phyloP scores from a whole-genome alignment of 2,797 vertebrate genomes.

The Ctenopoma kingsleyae region DNA sequence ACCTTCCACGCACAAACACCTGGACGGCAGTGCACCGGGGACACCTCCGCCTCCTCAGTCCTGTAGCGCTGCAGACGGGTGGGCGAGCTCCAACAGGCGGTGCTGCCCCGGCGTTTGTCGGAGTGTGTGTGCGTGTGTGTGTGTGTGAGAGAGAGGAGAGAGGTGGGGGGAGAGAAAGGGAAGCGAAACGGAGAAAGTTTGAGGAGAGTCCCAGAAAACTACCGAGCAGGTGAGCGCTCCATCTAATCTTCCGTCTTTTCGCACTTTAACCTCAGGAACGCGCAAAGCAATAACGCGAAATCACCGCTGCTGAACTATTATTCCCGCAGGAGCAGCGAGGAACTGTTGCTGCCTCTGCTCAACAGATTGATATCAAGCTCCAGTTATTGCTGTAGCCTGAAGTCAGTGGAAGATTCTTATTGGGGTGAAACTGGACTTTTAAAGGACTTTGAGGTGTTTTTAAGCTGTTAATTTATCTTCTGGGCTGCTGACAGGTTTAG shows the following conservation, averaged over 20 bases:
- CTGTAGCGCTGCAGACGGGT: slow-evolving; percentile 8
- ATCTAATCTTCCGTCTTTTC: slow-evolving; percentile 22
- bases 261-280: not conserved
- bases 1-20: no score
- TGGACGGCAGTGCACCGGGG: not conserved
- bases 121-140: slow-evolving; percentile 2
- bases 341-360: no score
- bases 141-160: not conserved
- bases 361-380: no score
- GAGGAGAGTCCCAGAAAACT: not conserved
- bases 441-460: no score
- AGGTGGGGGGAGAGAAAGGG: not conserved
- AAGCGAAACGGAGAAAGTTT: not conserved
- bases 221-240: slow-evolving; percentile 55
- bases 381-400: no score
- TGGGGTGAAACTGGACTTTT: no score
- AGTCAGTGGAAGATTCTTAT: no score
- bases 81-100: slow-evolving; percentile 29
- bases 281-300: no score
- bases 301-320: no score
- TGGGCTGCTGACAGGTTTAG: no score
- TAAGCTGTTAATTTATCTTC: no score
- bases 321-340: no score
- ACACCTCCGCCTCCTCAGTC: slow-evolving; percentile 25
- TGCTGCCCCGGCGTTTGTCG: slow-evolving; percentile 3